Base-by-base conservation (phyloP, 2,797 vertebrate species). In the Parambassis ranga region DNA sequence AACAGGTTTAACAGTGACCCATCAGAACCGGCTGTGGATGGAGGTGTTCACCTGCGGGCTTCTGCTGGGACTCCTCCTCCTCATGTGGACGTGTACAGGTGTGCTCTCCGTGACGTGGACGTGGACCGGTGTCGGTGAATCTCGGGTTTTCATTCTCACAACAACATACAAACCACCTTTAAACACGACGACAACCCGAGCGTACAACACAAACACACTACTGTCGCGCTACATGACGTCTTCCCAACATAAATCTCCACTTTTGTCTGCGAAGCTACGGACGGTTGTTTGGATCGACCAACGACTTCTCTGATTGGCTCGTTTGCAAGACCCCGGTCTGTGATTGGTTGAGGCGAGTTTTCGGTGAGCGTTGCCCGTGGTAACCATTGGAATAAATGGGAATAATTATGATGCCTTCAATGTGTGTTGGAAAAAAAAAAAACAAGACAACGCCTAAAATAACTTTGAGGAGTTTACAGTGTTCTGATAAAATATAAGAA, bases 91-190 rank as follows among this genome's bases (percentile, higher is more conserved):
- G 41, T 98, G 95, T 48, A 98, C 93, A 52, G 95, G 94, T 43
- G 94, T 95, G 57, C 91, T 94, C 81, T 95, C 95, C 85, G 94
- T 91, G 77, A 98, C 92, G 9, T 98, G 96, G 79, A 98, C 94
- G 63, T 98, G 96, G 79, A 97, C 91, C 23, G 95, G 96, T 67
- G 94, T 93, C 22, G 48, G 91, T 23, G 92, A 89, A 76, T 93
- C 92, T 48, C 92, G 90, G 51, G 90, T 94, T 92, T 93, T 96
- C 96, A 98, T 98, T 65, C 60, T 85, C 13, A 44, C 8, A 5
- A 11, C 14, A 23, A 48, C 42, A 26, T 44, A 19, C 6, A 49
- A 1, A n/a, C 3, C 1, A 18, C 1, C 8, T 13, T 13, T 5
- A 0, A 10, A 0, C 3, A 3, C 20, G 41, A 8, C 10, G 0